Percentiles rank a stretch among this genome's conserved stretches.
Evolutionary conservation across 2,113 vertebrate genomes (phyloP).

Genomic region (human): GRCh38 chr5:133788501-133789000

Average conservation of each 20-base stretch:
- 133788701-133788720: slow-evolving; percentile 78
- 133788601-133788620: slow-evolving; percentile 81
- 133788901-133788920: slow-evolving; percentile 44
- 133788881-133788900: slow-evolving; percentile 66
- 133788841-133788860: slow-evolving; percentile 64
- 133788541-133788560: background rate
- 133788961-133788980: background rate
- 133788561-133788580: background rate
- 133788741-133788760: slow-evolving; percentile 79
- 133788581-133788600: slow-evolving; percentile 17
- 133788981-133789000: accelerated
- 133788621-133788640: slow-evolving; percentile 65
- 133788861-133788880: slow-evolving; percentile 3
- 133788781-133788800: slow-evolving; percentile 75
- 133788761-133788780: slow-evolving; percentile 74
- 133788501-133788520: slow-evolving; percentile 55
- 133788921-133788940: slow-evolving; percentile 43
- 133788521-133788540: slow-evolving; percentile 33
- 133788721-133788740: slow-evolving; percentile 80
- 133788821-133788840: slow-evolving; percentile 65
- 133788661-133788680: slow-evolving; percentile 59
- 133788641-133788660: slow-evolving; percentile 65
- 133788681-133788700: slow-evolving; percentile 61
- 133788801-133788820: slow-evolving; percentile 66
- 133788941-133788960: slow-evolving; percentile 34